Conservation (phyloP, 2,888 invertebrate species). For the Mythimna ferrago region DNA sequence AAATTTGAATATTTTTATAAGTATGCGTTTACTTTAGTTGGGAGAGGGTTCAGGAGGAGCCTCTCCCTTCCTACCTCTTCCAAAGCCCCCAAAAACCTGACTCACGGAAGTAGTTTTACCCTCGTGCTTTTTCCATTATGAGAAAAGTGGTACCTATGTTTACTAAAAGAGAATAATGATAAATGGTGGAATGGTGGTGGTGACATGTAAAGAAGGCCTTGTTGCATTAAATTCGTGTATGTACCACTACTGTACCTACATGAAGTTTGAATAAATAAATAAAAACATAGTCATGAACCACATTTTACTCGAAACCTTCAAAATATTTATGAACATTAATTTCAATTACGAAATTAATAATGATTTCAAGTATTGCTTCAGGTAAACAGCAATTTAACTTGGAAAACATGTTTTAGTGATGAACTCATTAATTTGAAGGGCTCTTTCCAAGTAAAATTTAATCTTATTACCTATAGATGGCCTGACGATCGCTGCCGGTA, state of each 20-base stretch:
- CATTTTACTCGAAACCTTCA: background rate
- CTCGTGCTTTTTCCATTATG: background rate
- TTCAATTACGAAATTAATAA: slow-evolving; percentile 5
- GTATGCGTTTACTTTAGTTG: too few species aligned
- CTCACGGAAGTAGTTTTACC: background rate
- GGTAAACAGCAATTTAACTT: background rate
- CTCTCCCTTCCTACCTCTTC: too few species aligned
- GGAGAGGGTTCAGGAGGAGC: too few species aligned
- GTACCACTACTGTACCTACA: too few species aligned
- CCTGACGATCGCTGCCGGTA: slow-evolving; percentile 62
- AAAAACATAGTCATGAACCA: background rate
- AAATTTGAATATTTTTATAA: too few species aligned
- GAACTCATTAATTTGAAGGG: slow-evolving; percentile 16
- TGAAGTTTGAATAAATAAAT: too few species aligned
- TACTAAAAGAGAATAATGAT: background rate
- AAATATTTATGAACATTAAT: background rate
- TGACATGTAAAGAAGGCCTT: too few species aligned
- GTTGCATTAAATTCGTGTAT: too few species aligned
- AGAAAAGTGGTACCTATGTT: background rate
- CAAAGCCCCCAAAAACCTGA: too few species aligned
- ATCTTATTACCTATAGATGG: slow-evolving; percentile 59
- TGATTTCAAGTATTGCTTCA: background rate
- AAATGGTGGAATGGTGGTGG: too few species aligned
- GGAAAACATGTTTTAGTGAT: slow-evolving; percentile 15
- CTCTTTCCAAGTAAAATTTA: slow-evolving; percentile 7